phyloP scores from a whole-genome alignment of 2,113 vertebrate species.

The Lontra canadensis region DNA sequence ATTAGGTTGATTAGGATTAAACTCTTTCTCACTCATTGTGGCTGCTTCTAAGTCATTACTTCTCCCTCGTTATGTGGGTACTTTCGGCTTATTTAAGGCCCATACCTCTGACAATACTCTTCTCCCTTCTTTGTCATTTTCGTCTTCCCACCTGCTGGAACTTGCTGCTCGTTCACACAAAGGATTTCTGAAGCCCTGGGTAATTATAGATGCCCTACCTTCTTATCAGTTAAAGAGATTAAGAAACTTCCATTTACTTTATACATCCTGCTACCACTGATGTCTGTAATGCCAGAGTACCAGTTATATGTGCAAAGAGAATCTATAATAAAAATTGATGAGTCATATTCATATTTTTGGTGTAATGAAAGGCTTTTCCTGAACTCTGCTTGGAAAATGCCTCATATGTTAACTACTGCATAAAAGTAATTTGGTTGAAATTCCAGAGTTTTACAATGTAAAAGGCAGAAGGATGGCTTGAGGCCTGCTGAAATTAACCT shows the following conservation, averaged over 20 bases:
- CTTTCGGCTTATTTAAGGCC: not conserved
- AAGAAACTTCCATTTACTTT: not conserved
- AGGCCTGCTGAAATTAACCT: not conserved
- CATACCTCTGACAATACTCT: not conserved
- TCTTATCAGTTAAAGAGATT: slow-evolving; percentile 4
- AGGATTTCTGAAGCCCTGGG: not conserved
- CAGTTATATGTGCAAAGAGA: not conserved
- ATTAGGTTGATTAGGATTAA: not conserved
- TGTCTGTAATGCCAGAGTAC: not conserved
- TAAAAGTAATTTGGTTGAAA: slow-evolving; percentile 23
- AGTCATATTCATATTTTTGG: not conserved
- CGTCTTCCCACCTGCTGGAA: not conserved
- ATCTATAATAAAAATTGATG: slow-evolving; percentile 23
- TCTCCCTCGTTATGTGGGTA: not conserved
- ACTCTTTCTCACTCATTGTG: not conserved
- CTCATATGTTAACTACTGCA: not conserved
- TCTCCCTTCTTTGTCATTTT: not conserved
- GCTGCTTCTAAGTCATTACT: not conserved
- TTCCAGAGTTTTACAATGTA: not conserved
- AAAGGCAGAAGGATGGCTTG: not conserved
- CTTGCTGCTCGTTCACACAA: slow-evolving; percentile 3
- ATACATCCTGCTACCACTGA: not conserved
- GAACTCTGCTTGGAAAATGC: not conserved
- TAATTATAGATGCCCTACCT: not conserved
- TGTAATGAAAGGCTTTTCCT: not conserved